Base-by-base conservation (phyloP, 2,797 vertebrate species). In the Buphagus erythrorhynchus region DNA sequence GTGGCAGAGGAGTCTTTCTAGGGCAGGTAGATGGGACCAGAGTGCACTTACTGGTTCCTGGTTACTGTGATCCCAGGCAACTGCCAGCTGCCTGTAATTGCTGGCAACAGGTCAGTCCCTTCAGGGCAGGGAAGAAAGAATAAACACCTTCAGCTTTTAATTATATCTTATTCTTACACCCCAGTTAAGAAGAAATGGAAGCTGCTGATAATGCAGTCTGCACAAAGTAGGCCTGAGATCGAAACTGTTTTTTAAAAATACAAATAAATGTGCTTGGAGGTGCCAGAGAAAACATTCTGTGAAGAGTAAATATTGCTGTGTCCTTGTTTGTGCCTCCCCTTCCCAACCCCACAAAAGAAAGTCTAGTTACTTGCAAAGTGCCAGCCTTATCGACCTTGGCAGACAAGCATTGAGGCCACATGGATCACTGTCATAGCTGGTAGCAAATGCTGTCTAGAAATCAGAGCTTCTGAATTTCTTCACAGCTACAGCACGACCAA, bases 71-170 rank as follows among this genome's bases (percentile, higher is more conserved):
- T 93, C 40, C 35, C 42, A 26, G 48, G 76, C 65, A 89, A 31
- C 61, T 67, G 36, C 51, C 74, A 76, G 1, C 52, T 58, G 55
- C 59, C 77, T 81, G 80, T 55, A 89, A 87, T 62, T 71, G 67
- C 84, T 88, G 90, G 66, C 88, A 92, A 19, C 59, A 76, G 36
- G 55, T 92, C 87, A 16, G 45, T 45, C 69, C 43, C 94, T 91
- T 63, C 67, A 42, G 84, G 94, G 74, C 59, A 85, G 54, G 63
- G 71, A 93, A 95, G 86, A 92, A 33, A 94, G 48, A 38, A 21
- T 52, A 79, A 85, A 87, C 59, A 89, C n/a, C 36, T 28, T 59
- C 52, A 82, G 54, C 68, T 51, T 91, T 89, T 87, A 87, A 95
- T 91, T 82, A 87, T 5, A 55, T 52, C 57, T 89, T 63, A 11